Evolutionary conservation across 2,888 invertebrate genomes (phyloP).

Genomic region (Drosophila suboccidentalis): DNA sequence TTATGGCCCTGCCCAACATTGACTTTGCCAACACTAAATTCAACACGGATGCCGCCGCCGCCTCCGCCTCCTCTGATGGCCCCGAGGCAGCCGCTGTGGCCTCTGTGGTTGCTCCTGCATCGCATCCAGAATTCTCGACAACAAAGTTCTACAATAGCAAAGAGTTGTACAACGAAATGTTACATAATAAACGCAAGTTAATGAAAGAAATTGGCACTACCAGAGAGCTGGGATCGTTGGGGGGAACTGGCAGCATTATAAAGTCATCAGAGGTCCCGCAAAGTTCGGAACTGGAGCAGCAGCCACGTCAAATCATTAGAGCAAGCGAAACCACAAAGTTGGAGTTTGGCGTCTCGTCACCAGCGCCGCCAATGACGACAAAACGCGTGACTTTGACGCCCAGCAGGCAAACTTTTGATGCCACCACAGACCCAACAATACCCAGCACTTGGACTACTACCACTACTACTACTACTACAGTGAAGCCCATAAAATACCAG

Average conservation of each 20-base stretch:
- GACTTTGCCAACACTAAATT: conserved; percentile 85
- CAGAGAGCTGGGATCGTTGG: conserved; percentile 1
- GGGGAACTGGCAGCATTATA: conserved; percentile 56
- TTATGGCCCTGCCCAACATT: conserved; percentile 78
- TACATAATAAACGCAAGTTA: conserved; percentile 79
- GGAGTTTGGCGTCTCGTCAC: conserved; percentile 11
- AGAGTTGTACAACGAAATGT: conserved; percentile 85
- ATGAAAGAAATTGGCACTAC: conserved; percentile 57
- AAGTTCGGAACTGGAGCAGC: conserved; percentile 39
- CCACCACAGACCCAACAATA: conserved; percentile 25
- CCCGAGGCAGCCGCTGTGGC: background rate
- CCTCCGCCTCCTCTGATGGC: conserved; percentile 9
- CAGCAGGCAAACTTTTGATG: conserved; percentile 54
- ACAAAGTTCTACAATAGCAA: conserved; percentile 86
- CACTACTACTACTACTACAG: conserved; percentile 51
- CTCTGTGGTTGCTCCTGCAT: conserved; percentile 7
- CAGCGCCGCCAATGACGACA: conserved; percentile 23
- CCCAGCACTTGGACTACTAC: conserved; percentile 42
- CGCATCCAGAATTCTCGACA: conserved; percentile 85
- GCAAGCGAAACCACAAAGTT: conserved; percentile 55
- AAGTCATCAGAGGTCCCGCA: conserved; percentile 58
- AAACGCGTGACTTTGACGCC: conserved; percentile 73
- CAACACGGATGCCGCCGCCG: conserved; percentile 73
- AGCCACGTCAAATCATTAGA: conserved; percentile 54
- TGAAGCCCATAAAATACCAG: conserved; percentile 72